Conservation (phyloP, 2,888 invertebrate genomes). For the Dione juno region DNA sequence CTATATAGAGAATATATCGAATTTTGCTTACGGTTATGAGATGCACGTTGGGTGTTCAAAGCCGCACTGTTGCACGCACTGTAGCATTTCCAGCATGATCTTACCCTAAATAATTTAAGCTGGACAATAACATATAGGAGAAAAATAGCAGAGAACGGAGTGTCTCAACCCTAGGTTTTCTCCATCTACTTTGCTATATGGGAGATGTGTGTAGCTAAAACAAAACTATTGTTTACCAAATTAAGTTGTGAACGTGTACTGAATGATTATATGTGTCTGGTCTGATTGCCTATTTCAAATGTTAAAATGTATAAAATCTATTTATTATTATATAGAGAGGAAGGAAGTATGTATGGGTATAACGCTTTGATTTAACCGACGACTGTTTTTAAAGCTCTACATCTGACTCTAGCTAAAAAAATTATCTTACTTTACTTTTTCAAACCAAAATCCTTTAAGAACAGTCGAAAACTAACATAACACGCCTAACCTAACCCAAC, state of each 20-base stretch:
- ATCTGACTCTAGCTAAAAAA: background rate
- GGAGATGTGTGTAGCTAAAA: background rate
- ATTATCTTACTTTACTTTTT: background rate
- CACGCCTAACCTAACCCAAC: constrained; percentile 78
- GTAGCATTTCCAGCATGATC: constrained; percentile 67
- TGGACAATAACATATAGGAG: constrained; percentile 57
- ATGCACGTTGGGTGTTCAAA: constrained; percentile 55
- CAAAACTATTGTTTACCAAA: constrained; percentile 44
- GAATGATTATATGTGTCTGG: constrained; percentile 40
- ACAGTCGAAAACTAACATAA: constrained; percentile 65
- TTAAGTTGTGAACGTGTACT: constrained; percentile 39
- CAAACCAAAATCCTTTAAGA: constrained; percentile 39
- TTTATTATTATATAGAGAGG: constrained; percentile 24
- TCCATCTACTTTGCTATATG: background rate
- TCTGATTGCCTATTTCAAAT: constrained; percentile 36
- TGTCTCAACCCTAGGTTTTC: background rate
- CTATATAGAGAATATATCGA: background rate
- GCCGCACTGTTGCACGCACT: constrained; percentile 71
- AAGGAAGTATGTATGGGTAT: constrained; percentile 38
- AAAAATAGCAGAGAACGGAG: constrained; percentile 13
- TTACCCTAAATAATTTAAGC: constrained; percentile 59
- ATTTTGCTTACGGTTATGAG: constrained; percentile 51
- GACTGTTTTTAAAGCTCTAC: constrained; percentile 38
- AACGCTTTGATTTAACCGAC: constrained; percentile 41
- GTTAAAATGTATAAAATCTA: constrained; percentile 34